Percentiles rank a stretch among this genome's conserved stretches.
Evolutionary conservation across 2,888 invertebrate genomes (phyloP).

Genomic region (Drosophila colorata): DNA sequence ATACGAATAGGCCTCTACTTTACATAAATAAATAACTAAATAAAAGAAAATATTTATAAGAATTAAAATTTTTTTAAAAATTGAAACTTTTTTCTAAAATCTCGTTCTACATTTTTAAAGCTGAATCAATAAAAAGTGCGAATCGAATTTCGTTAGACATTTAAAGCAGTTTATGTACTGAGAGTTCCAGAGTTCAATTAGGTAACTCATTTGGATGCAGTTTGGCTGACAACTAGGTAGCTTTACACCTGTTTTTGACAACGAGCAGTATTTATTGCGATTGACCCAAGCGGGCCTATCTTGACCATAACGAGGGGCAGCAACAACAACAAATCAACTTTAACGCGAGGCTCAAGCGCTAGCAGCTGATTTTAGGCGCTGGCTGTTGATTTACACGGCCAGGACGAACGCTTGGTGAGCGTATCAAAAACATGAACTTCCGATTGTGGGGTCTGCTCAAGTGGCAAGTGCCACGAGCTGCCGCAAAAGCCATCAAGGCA

Average conservation of each 20-base stretch:
- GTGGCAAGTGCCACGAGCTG: conserved; percentile 71
- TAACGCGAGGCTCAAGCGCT: conserved; percentile 9
- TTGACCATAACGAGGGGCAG: conserved; percentile 11
- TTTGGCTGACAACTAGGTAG: no score
- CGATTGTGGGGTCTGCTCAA: conserved; percentile 63
- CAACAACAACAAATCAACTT: conserved; percentile 2
- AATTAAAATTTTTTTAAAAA: no score
- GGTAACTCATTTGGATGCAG: background rate
- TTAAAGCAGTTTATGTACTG: no score
- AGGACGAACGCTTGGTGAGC: conserved; percentile 42
- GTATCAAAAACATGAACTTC: conserved; percentile 75
- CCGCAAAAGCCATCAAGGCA: conserved; percentile 45
- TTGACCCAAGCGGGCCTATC: conserved; percentile 17
- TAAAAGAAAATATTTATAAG: no score
- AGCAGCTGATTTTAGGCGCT: conserved; percentile 55
- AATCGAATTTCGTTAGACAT: background rate
- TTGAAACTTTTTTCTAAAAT: no score
- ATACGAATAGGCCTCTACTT: no score
- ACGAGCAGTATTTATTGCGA: background rate
- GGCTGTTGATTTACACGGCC: conserved; percentile 28
- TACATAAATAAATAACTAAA: no score
- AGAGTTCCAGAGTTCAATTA: no score
- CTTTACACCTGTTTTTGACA: background rate
- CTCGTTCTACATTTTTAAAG: no score
- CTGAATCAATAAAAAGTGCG: background rate